phyloP scores from a whole-genome alignment of 2,797 vertebrate genomes.

The Gymnoscopelus braueri region DNA sequence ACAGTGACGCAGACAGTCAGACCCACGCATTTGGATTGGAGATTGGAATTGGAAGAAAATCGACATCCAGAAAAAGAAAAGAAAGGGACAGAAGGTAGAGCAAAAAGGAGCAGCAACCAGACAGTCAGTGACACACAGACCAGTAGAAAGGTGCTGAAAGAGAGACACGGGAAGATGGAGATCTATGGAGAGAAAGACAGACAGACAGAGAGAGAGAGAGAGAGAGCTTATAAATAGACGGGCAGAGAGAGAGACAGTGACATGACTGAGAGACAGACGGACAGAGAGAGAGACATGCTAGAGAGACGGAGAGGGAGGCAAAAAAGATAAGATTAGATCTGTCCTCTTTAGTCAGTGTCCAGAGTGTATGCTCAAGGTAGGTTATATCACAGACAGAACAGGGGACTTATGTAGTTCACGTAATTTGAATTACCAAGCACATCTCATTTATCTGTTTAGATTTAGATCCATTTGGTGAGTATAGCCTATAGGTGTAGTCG shows the following conservation, averaged over 20 bases:
- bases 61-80: neutral
- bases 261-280: neutral
- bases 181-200: neutral
- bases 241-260: neutral
- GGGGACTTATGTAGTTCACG: neutral
- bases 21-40: neutral
- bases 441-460: no score
- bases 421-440: no score
- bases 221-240: neutral
- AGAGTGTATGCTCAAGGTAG: no score
- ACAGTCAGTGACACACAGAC: neutral
- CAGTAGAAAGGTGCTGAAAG: neutral
- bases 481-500: no score
- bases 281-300: neutral
- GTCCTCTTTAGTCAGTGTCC: neutral
- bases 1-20: neutral
- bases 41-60: neutral
- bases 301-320: neutral
- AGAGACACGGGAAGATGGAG: neutral
- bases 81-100: neutral
- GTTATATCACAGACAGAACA: neutral
- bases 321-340: neutral
- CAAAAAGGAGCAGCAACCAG: neutral
- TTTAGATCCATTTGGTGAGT: no score
- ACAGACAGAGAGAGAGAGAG: neutral